These are phyloP conservation scores for Sylvilagus bachmani DNA, from an alignment of 2,113 vertebrate genomes.

Conservation along the genomic window DNA sequence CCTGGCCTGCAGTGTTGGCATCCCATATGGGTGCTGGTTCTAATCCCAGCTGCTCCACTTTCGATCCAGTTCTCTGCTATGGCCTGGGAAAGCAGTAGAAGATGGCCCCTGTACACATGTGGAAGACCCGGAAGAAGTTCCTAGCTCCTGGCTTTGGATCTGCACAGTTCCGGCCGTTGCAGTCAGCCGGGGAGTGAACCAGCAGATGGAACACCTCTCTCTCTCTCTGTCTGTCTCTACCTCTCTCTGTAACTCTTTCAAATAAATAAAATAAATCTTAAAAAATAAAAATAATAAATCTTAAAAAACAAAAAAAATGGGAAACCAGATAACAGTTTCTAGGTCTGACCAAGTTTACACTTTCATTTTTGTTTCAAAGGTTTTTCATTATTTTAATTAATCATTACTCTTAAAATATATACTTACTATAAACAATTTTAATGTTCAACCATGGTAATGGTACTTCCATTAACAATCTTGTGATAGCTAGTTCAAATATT, in stretches of 20 bases:
- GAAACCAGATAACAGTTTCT: constrained; percentile 27
- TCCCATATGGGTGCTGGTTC: too few relatives aligned
- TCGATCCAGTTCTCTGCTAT: too few relatives aligned
- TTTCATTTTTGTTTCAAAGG: constrained; percentile 31
- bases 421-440: constrained; percentile 98
- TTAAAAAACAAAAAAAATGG: not conserved
- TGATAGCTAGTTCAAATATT: constrained; percentile 96
- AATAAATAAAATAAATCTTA: not conserved
- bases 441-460: constrained; percentile 95
- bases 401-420: constrained; percentile 40
- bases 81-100: too few relatives aligned
- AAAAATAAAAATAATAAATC: not conserved
- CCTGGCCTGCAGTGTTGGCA: too few relatives aligned
- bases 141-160: too few relatives aligned
- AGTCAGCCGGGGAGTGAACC: too few relatives aligned
- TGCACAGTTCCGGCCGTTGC: too few relatives aligned
- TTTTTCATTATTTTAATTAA: constrained; percentile 52
- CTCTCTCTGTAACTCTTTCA: not conserved
- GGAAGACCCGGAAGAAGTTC: too few relatives aligned
- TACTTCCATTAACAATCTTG: constrained; percentile 95
- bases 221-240: too few relatives aligned
- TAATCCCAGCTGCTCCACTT: too few relatives aligned
- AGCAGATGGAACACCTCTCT: too few relatives aligned
- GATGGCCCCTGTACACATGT: too few relatives aligned
- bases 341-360: not conserved